These are phyloP conservation scores for Papilio polyxenes DNA, from an alignment of 1,140 invertebrate genomes.

Conservation along the genomic window DNA sequence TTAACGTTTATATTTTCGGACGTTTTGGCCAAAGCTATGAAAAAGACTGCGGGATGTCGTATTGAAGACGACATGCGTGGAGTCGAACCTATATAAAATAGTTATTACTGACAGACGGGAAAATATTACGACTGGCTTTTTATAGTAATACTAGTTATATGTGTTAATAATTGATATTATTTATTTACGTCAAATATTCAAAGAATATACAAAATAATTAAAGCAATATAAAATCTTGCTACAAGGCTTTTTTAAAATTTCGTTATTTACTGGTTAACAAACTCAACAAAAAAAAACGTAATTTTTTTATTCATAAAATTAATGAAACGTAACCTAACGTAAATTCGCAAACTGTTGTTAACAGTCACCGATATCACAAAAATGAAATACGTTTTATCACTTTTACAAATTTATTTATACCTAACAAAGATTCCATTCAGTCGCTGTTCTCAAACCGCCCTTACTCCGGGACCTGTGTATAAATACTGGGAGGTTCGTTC, in stretches of 20 bases:
- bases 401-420: not conserved
- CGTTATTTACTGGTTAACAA: no score
- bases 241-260: no score
- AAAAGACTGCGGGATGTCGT: slow-evolving; percentile 9
- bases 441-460: slow-evolving; percentile 13
- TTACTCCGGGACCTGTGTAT: slow-evolving; percentile 4
- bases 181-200: not conserved
- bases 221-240: no score
- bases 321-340: no score
- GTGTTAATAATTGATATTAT: not conserved
- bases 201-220: no score
- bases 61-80: not conserved
- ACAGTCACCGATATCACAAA: no score
- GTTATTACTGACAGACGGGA: not conserved
- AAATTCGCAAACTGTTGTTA: no score
- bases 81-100: not conserved
- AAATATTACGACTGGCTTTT: not conserved
- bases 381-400: not conserved
- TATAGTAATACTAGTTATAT: not conserved
- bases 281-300: no score
- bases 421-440: not conserved
- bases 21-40: slow-evolving; percentile 17
- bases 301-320: no score
- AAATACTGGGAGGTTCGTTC: slow-evolving; percentile 7
- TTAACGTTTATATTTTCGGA: slow-evolving; percentile 18